Evolutionary conservation across 2,113 vertebrate genomes (phyloP).

Genomic region (Hymenochirus boettgeri): DNA sequence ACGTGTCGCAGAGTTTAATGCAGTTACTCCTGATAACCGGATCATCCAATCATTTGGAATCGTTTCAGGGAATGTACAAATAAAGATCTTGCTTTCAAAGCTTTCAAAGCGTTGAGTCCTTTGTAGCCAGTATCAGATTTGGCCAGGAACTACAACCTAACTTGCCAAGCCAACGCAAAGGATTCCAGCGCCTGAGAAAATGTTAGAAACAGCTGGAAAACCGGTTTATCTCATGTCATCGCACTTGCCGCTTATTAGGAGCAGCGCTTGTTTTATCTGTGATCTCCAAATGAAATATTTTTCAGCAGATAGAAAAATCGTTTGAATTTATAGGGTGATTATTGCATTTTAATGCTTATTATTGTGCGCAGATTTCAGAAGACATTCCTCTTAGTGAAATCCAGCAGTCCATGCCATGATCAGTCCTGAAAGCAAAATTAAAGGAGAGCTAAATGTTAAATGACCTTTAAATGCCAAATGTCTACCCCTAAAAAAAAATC

Average conservation of each 20-base stretch:
- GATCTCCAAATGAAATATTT: background rate
- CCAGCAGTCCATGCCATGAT: too few species aligned
- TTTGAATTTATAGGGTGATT: too few species aligned
- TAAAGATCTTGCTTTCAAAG: background rate
- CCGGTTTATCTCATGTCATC: slow-evolving; percentile 1
- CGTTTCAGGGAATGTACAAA: background rate
- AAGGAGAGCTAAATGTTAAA: too few species aligned
- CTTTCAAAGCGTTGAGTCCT: background rate
- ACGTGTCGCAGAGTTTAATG: too few species aligned
- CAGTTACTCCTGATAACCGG: too few species aligned
- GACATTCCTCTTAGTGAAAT: too few species aligned
- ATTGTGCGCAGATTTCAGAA: too few species aligned
- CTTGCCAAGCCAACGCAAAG: slow-evolving; percentile 16
- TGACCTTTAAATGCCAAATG: too few species aligned
- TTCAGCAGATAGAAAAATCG: background rate
- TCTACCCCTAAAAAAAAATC: too few species aligned
- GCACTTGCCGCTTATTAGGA: slow-evolving; percentile 3
- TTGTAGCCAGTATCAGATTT: slow-evolving; percentile 15
- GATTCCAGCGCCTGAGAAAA: background rate
- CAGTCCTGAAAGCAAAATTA: too few species aligned
- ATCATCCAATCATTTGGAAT: background rate
- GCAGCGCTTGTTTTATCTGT: background rate
- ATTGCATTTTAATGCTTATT: too few species aligned
- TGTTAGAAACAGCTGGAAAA: slow-evolving; percentile 1
- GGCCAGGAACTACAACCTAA: background rate